Percentiles rank a stretch among this genome's conserved stretches.
Evolutionary conservation across 35 echinoderm and acorn worm species (phyloP).

Genomic region (Eucidaris tribuloides): DNA sequence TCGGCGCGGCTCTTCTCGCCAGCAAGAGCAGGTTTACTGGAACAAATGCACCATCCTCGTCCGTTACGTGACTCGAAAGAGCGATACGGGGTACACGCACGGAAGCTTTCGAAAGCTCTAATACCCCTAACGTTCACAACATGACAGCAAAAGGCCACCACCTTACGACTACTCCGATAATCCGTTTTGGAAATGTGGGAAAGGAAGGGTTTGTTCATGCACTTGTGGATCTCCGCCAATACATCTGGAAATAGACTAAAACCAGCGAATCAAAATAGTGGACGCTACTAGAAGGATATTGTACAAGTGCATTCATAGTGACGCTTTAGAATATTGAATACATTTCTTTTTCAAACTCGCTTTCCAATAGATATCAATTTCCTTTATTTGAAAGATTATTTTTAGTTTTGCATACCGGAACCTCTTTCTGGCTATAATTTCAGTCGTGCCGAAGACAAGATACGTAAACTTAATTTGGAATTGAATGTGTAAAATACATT

Average conservation of each 20-base stretch:
- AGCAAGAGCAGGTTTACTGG: conserved; percentile 31
- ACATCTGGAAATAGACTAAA: not conserved
- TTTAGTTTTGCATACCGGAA: too few relatives aligned
- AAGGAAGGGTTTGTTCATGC: conserved; percentile 5
- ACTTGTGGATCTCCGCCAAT: not conserved
- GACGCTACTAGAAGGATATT: not conserved
- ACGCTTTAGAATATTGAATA: too few relatives aligned
- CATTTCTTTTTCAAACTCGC: too few relatives aligned
- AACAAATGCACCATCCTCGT: conserved; percentile 29
- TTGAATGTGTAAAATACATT: too few relatives aligned
- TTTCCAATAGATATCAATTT: too few relatives aligned
- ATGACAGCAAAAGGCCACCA: not conserved
- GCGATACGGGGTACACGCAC: not conserved
- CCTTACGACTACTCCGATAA: conserved; percentile 25
- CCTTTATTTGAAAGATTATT: too few relatives aligned
- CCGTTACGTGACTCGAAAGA: not conserved
- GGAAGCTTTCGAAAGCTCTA: conserved; percentile 11
- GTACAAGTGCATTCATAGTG: too few relatives aligned
- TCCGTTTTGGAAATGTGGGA: conserved; percentile 7
- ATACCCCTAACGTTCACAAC: not conserved
- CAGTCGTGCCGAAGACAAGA: too few relatives aligned
- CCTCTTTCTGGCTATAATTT: too few relatives aligned
- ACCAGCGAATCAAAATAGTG: not conserved
- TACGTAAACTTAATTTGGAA: too few relatives aligned
- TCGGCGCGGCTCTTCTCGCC: conserved; percentile 5